phyloP scores from a whole-genome alignment of 1,140 invertebrate species.

The Papilio xuthus region DNA sequence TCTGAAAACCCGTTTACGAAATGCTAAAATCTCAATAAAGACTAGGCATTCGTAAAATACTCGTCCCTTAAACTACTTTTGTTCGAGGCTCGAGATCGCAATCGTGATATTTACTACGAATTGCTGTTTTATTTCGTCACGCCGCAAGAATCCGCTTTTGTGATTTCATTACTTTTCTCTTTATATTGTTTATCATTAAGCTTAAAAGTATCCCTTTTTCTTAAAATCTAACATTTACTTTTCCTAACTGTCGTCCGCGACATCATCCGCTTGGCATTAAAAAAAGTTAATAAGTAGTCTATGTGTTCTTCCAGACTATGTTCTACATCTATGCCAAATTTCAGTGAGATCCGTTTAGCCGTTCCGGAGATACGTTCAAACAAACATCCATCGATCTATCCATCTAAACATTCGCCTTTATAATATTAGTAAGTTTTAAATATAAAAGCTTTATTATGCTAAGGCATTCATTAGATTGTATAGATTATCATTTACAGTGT shows the following conservation, averaged over 20 bases:
- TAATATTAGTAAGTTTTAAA: too few relatives aligned
- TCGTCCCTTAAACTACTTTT: conserved; percentile 16
- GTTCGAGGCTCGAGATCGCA: neutral
- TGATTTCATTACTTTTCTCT: neutral
- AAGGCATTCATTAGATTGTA: neutral
- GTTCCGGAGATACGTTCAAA: too few relatives aligned
- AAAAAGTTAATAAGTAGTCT: too few relatives aligned
- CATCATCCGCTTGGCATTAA: too few relatives aligned
- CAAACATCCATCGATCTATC: too few relatives aligned
- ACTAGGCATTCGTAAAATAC: neutral
- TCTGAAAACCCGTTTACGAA: neutral
- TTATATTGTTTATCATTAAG: conserved; percentile 4
- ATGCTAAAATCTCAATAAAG: conserved; percentile 13
- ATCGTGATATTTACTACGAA: conserved; percentile 7
- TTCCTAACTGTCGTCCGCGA: too few relatives aligned
- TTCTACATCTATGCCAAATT: too few relatives aligned
- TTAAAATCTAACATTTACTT: neutral
- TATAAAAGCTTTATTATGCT: neutral
- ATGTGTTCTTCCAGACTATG: too few relatives aligned
- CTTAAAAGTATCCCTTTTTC: neutral
- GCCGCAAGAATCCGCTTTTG: neutral
- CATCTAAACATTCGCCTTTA: too few relatives aligned
- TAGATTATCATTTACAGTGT: neutral
- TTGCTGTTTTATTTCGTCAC: conserved; percentile 18
- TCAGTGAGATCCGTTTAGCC: too few relatives aligned